These are phyloP conservation scores for Halictus ligatus DNA, from an alignment of 2,888 invertebrate species.

Conservation along the genomic window DNA sequence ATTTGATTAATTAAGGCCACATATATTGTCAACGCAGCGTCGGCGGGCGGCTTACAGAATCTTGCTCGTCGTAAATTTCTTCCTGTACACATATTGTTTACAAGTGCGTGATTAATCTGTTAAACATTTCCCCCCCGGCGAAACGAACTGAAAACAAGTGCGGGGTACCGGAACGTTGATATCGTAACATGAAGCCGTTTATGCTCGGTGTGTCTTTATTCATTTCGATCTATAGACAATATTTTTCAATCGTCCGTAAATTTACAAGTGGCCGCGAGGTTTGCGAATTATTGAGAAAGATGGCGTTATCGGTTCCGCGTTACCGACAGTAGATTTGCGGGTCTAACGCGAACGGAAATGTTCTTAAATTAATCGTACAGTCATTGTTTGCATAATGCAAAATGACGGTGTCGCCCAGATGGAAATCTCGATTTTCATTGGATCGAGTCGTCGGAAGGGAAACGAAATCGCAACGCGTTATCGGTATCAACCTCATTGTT, in stretches of 20 bases:
- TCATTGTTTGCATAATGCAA: not conserved
- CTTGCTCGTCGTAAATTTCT: slow-evolving; percentile 8
- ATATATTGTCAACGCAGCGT: slow-evolving; percentile 24
- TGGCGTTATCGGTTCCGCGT: slow-evolving; percentile 24
- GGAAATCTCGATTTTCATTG: slow-evolving; percentile 26
- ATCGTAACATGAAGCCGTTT: not conserved
- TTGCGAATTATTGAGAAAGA: slow-evolving; percentile 22
- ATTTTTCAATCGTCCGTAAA: not conserved
- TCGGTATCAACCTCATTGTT: slow-evolving; percentile 37
- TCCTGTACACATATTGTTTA: slow-evolving; percentile 27
- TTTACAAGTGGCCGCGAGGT: too few species aligned
- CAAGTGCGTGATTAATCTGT: not conserved
- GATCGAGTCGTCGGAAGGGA: not conserved
- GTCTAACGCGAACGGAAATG: not conserved
- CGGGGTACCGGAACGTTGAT: too few species aligned
- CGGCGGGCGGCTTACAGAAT: slow-evolving; percentile 17
- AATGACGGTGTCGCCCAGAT: slow-evolving; percentile 1
- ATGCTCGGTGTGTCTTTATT: not conserved
- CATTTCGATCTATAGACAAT: not conserved
- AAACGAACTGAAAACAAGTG: too few species aligned
- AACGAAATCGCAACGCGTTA: slow-evolving; percentile 32
- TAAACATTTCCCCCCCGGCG: not conserved
- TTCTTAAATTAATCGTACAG: not conserved
- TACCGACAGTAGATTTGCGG: slow-evolving; percentile 31
- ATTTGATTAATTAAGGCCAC: slow-evolving; percentile 72